These are phyloP conservation scores for Pheosia tremula DNA, from an alignment of 2,888 invertebrate genomes.

Conservation along the genomic window DNA sequence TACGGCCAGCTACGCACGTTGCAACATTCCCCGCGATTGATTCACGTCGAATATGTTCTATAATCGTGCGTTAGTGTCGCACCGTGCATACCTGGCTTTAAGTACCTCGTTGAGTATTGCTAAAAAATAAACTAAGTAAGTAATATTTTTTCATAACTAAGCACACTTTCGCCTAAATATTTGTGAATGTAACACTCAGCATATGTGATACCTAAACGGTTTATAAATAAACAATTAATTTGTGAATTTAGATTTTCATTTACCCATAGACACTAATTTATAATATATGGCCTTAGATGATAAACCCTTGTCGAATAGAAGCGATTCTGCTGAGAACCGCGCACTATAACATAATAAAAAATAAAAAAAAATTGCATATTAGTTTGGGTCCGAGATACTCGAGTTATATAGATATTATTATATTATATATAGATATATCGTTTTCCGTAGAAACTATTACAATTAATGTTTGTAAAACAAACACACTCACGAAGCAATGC, in stretches of 20 bases:
- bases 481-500: no score
- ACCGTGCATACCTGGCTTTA: constrained; percentile 30
- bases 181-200: constrained; percentile 79
- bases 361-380: no score
- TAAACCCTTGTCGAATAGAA: no score
- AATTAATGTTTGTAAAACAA: no score
- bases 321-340: no score
- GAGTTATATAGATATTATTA: no score
- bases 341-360: no score
- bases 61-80: constrained; percentile 10
- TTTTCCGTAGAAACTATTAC: no score
- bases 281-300: no score
- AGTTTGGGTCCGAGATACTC: no score
- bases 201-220: constrained; percentile 80
- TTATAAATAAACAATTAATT: constrained; percentile 79
- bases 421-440: no score
- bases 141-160: constrained; percentile 71
- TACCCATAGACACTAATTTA: constrained; percentile 4
- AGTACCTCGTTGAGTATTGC: constrained; percentile 57
- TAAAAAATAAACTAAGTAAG: constrained; percentile 40
- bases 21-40: constrained; percentile 2
- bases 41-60: neutral
- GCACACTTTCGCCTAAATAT: constrained; percentile 80
- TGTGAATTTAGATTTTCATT: constrained; percentile 54
- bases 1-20: constrained; percentile 45